A percentile compares a stretch with the other conserved stretches of the same genome.
phyloP scores from a whole-genome alignment of 2,888 invertebrate genomes.

The Clistopyga incitator region DNA sequence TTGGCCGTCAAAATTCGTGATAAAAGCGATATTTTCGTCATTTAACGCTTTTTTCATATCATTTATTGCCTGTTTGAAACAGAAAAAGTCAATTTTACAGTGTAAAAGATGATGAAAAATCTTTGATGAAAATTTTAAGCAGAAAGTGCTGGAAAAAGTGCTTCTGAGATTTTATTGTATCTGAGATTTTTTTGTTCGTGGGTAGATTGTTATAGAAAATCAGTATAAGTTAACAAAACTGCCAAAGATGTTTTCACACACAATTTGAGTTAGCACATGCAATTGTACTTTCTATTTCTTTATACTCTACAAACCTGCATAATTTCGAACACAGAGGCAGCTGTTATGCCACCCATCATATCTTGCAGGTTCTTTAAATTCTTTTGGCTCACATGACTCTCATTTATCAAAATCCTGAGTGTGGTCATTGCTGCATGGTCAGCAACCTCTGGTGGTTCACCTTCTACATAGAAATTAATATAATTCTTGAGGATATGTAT shows the following conservation, averaged over 20 bases:
- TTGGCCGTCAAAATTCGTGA: conserved; percentile 68
- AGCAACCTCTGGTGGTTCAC: conserved; percentile 86
- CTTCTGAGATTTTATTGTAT: no score
- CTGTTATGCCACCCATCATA: conserved; percentile 87
- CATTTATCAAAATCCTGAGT: conserved; percentile 87
- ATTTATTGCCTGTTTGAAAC: conserved; percentile 83
- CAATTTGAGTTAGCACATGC: no score
- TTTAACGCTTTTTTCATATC: conserved; percentile 73
- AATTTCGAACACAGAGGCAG: conserved; percentile 86
- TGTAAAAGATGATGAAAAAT: no score
- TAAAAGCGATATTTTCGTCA: conserved; percentile 74
- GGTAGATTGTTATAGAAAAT: no score
- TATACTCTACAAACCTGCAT: conserved; percentile 84
- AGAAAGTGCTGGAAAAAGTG: no score
- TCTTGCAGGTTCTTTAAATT: conserved; percentile 86
- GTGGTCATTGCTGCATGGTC: conserved; percentile 88
- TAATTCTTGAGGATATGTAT: no score
- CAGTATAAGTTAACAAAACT: no score
- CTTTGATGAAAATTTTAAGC: no score
- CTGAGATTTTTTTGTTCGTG: no score
- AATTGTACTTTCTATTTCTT: background rate
- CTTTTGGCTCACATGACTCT: conserved; percentile 86
- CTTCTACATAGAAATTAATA: conserved; percentile 78
- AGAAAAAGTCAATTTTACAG: no score
- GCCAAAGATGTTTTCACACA: no score